Conservation (phyloP, 2,888 invertebrate genomes). For the Epiblema foenella region DNA sequence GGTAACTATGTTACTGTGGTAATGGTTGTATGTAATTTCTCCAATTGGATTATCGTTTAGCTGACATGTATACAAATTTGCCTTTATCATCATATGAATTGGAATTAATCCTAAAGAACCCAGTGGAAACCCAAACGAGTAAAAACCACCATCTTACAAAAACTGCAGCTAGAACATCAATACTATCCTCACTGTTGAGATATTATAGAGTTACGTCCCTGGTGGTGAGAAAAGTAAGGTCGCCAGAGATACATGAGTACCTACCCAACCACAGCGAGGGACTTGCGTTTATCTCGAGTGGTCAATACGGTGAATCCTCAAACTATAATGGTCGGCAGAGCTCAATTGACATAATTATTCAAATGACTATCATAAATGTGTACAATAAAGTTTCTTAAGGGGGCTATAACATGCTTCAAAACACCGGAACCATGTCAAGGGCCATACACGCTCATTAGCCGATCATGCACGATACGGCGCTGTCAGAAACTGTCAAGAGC, state of each 20-base stretch:
- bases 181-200: background rate
- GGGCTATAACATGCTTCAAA: conserved; percentile 14
- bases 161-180: background rate
- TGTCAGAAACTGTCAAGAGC: conserved; percentile 24
- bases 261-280: background rate
- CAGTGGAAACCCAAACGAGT: background rate
- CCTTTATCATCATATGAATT: background rate
- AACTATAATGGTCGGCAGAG: background rate
- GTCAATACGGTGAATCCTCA: background rate
- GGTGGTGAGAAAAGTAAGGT: background rate
- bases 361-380: background rate
- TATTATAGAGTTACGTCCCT: background rate
- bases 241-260: background rate
- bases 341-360: background rate
- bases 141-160: background rate
- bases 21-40: background rate
- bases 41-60: background rate
- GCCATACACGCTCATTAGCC: conserved; percentile 24
- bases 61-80: background rate
- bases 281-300: background rate
- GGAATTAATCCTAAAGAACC: background rate
- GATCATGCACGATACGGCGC: conserved; percentile 23
- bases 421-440: conserved; percentile 25
- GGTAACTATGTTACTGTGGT: conserved; percentile 8
- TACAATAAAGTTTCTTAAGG: background rate